A percentile compares a stretch with the other conserved stretches of the same genome.
These are phyloP conservation scores for Rhinatrema bivittatum DNA, from an alignment of 2,797 vertebrate species.

Conservation along the genomic window DNA sequence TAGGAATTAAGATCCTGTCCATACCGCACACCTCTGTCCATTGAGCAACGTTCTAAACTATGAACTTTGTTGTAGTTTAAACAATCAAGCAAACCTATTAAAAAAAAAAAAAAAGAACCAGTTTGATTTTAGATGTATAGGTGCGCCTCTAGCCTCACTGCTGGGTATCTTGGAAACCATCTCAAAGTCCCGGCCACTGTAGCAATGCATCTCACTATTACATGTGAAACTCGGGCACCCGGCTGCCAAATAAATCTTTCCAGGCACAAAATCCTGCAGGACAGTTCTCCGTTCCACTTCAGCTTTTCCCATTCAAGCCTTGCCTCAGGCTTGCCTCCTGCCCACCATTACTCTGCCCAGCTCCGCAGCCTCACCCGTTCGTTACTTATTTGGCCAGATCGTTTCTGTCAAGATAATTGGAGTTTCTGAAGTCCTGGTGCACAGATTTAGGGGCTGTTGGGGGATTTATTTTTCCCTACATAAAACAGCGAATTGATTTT, in stretches of 20 bases:
- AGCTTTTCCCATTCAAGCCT: background rate
- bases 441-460: constrained; percentile 29
- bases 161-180: constrained; percentile 16
- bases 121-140: constrained; percentile 24
- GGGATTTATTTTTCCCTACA: constrained; percentile 35
- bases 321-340: constrained; percentile 1
- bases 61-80: no score
- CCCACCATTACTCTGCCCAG: background rate
- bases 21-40: no score
- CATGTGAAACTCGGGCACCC: constrained; percentile 3
- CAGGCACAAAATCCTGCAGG: background rate
- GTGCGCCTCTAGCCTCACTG: constrained; percentile 19
- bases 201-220: constrained; percentile 19
- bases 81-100: no score
- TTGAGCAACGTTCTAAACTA: no score
- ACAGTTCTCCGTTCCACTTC: constrained; percentile 4
- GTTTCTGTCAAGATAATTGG: constrained; percentile 38
- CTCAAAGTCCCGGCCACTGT: constrained; percentile 6
- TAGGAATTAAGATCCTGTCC: no score
- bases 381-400: constrained; percentile 17
- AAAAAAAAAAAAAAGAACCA: constrained; percentile 12
- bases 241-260: constrained; percentile 21
- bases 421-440: constrained; percentile 23
- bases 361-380: constrained; percentile 1
- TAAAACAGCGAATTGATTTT: constrained; percentile 36